Evolutionary conservation across 2,113 vertebrate species (phyloP).

Genomic region (Calyptommatus sinebrachiatus): DNA sequence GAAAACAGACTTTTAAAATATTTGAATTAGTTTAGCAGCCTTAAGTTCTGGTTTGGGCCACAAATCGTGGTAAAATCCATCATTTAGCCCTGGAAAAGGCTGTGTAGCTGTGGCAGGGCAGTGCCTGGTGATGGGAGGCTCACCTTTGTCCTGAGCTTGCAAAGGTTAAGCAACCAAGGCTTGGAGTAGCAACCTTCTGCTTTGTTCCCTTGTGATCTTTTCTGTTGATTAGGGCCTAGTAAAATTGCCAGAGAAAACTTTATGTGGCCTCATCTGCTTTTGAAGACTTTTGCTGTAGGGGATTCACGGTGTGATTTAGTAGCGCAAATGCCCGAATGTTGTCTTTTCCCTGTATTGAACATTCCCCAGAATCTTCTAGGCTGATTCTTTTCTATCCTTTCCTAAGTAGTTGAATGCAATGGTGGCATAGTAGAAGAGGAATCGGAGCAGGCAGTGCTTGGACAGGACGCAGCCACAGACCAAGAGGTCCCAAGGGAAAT

Average conservation of each 20-base stretch:
- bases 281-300: too few species aligned
- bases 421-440: constrained; percentile 86
- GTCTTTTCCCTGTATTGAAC: neutral
- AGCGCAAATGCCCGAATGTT: too few species aligned
- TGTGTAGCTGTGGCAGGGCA: neutral
- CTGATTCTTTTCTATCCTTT: neutral
- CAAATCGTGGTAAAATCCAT: neutral
- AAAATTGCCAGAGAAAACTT: too few species aligned
- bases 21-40: neutral
- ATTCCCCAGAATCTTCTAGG: neutral
- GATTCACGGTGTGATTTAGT: neutral
- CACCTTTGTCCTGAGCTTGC: neutral
- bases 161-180: neutral
- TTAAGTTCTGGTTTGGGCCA: neutral
- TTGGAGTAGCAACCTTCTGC: too few species aligned
- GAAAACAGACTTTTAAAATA: neutral
- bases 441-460: constrained; percentile 70
- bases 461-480: constrained; percentile 79
- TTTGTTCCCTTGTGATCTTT: neutral
- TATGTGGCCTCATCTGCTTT: too few species aligned
- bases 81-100: neutral
- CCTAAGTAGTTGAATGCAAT: constrained; percentile 85
- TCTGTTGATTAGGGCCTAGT: too few species aligned
- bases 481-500: constrained; percentile 90
- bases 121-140: neutral